A percentile compares a stretch with the other conserved stretches of the same genome.
phyloP scores from a whole-genome alignment of 2,888 invertebrate species.

The Caenorhabditis sinica region DNA sequence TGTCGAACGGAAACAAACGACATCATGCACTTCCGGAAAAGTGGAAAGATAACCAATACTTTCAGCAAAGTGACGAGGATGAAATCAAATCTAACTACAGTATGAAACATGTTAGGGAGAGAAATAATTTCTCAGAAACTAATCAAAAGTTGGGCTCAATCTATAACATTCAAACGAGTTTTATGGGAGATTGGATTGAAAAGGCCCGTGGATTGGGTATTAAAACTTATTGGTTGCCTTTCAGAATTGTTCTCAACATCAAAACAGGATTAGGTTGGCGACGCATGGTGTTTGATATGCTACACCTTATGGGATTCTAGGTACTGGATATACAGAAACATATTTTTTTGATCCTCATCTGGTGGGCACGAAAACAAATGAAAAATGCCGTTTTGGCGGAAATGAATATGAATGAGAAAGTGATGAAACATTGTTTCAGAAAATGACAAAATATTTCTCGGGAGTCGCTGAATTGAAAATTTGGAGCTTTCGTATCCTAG shows the following conservation, averaged over 20 bases:
- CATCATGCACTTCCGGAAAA: constrained; percentile 58
- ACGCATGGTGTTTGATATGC: constrained; percentile 22
- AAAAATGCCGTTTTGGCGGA: background rate
- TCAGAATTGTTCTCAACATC: constrained; percentile 14
- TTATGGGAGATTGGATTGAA: constrained; percentile 20
- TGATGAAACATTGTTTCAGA: constrained; percentile 22
- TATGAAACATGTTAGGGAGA: background rate
- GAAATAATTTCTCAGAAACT: constrained; percentile 35
- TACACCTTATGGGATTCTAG: background rate
- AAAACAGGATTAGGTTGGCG: constrained; percentile 29
- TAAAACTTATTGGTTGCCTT: background rate
- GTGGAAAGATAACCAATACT: constrained; percentile 16
- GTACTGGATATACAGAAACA: constrained; percentile 19
- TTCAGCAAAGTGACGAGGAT: constrained; percentile 13
- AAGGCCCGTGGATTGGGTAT: constrained; percentile 13
- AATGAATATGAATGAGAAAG: constrained; percentile 39
- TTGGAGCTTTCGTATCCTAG: constrained; percentile 20
- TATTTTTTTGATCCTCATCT: background rate
- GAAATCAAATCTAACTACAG: background rate
- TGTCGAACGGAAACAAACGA: constrained; percentile 38
- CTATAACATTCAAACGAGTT: constrained; percentile 15
- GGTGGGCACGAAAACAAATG: background rate
- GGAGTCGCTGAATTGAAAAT: constrained; percentile 31
- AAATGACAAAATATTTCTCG: constrained; percentile 22
- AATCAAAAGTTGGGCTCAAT: constrained; percentile 27